Conservation (phyloP, 2,113 vertebrate species). For the Caretta caretta region DNA sequence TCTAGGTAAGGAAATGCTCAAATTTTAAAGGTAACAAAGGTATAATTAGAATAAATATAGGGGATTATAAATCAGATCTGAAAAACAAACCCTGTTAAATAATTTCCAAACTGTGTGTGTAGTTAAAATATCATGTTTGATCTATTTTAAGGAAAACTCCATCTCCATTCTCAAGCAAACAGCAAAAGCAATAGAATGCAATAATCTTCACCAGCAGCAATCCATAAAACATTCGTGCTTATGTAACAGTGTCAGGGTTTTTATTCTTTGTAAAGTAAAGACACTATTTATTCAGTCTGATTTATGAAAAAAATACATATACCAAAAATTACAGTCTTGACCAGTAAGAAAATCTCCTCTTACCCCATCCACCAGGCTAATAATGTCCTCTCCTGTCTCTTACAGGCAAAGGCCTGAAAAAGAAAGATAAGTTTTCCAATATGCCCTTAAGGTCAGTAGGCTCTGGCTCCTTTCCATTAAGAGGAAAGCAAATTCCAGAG, state of each 20-base stretch:
- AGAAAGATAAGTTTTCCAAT: neutral
- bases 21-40: neutral
- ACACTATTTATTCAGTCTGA: neutral
- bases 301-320: neutral
- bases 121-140: neutral
- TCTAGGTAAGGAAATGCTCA: neutral
- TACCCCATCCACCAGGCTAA: neutral
- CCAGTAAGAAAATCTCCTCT: neutral
- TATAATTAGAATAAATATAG: neutral
- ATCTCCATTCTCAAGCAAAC: neutral
- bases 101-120: slow-evolving; percentile 5
- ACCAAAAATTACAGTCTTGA: neutral
- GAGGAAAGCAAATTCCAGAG: neutral
- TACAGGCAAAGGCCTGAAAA: neutral
- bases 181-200: slow-evolving; percentile 1
- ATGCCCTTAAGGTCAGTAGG: neutral
- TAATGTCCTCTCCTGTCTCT: neutral
- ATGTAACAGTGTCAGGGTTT: neutral
- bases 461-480: neutral
- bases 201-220: neutral
- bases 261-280: neutral
- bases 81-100: neutral
- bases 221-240: neutral
- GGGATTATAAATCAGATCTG: neutral
- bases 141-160: slow-evolving; percentile 1